phyloP scores from a whole-genome alignment of 2,888 invertebrate genomes.

The Andrena fulva region DNA sequence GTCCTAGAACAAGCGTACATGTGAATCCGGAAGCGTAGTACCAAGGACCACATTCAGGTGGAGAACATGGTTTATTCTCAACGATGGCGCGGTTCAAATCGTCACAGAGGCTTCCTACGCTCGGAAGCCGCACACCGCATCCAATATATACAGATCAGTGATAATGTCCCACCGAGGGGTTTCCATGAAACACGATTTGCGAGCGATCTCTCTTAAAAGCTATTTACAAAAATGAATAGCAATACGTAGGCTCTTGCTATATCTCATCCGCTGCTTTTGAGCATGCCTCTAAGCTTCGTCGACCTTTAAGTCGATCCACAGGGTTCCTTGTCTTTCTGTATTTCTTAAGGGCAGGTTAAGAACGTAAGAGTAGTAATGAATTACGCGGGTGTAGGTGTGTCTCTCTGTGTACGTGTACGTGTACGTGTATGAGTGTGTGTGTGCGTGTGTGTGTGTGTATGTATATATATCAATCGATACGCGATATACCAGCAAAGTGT shows the following conservation, averaged over 20 bases:
- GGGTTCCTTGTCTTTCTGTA: slow-evolving; percentile 33
- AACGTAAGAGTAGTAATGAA: slow-evolving; percentile 27
- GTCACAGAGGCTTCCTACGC: too few species aligned
- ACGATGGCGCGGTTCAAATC: too few species aligned
- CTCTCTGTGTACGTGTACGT: slow-evolving; percentile 20
- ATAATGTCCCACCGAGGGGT: slow-evolving; percentile 42
- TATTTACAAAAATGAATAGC: slow-evolving; percentile 78
- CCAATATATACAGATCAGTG: too few species aligned
- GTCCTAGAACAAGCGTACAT: too few species aligned
- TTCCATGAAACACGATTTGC: slow-evolving; percentile 60
- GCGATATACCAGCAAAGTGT: slow-evolving; percentile 44
- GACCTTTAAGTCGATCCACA: slow-evolving; percentile 34
- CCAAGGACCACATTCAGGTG: too few species aligned
- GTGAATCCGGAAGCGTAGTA: too few species aligned
- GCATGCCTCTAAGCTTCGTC: slow-evolving; percentile 39
- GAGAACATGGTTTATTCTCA: too few species aligned
- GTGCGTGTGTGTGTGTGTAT: slow-evolving; percentile 12
- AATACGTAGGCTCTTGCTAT: slow-evolving; percentile 56
- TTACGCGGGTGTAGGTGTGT: slow-evolving; percentile 11
- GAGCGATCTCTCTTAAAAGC: slow-evolving; percentile 74
- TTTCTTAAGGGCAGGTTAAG: slow-evolving; percentile 33
- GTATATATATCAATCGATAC: slow-evolving; percentile 33
- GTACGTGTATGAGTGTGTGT: too few species aligned
- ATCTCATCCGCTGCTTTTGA: slow-evolving; percentile 40
- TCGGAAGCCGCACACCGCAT: too few species aligned